A percentile compares a stretch with the other conserved stretches of the same genome.
Evolutionary conservation across 2,888 invertebrate species (phyloP).

Genomic region (Heliothis peltigera): DNA sequence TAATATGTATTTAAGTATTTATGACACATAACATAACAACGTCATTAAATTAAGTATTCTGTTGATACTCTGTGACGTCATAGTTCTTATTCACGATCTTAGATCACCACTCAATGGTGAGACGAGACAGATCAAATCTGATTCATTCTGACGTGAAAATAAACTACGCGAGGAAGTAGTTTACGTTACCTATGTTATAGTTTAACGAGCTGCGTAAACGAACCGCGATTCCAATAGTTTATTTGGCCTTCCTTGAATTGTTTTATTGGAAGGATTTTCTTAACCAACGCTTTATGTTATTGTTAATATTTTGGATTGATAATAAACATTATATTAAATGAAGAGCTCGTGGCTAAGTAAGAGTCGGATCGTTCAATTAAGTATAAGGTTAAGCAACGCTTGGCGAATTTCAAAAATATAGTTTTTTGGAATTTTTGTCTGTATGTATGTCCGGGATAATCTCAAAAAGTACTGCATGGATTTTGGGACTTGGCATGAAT

Average conservation of each 20-base stretch:
- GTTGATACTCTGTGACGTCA: slow-evolving; percentile 61
- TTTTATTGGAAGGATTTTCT: too few species aligned
- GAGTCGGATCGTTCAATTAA: too few species aligned
- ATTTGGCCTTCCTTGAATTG: background rate
- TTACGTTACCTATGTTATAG: background rate
- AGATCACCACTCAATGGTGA: slow-evolving; percentile 64
- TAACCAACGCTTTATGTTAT: too few species aligned
- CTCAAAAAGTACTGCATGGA: too few species aligned
- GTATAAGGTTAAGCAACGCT: too few species aligned
- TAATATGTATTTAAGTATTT: slow-evolving; percentile 11
- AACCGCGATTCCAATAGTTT: background rate
- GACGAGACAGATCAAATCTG: slow-evolving; percentile 39
- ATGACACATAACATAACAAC: slow-evolving; percentile 29
- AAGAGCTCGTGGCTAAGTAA: too few species aligned
- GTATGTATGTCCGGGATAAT: too few species aligned
- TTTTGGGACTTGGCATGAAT: too few species aligned
- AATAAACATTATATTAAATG: too few species aligned
- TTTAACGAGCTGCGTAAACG: background rate
- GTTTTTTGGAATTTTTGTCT: too few species aligned
- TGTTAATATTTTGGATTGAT: too few species aligned
- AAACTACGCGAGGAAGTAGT: background rate
- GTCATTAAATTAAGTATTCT: slow-evolving; percentile 45
- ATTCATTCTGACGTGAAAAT: slow-evolving; percentile 57
- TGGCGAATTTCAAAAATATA: too few species aligned
- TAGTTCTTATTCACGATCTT: slow-evolving; percentile 74